Conservation (phyloP, 2,797 vertebrate species). For the Leucoraja ocellata region DNA sequence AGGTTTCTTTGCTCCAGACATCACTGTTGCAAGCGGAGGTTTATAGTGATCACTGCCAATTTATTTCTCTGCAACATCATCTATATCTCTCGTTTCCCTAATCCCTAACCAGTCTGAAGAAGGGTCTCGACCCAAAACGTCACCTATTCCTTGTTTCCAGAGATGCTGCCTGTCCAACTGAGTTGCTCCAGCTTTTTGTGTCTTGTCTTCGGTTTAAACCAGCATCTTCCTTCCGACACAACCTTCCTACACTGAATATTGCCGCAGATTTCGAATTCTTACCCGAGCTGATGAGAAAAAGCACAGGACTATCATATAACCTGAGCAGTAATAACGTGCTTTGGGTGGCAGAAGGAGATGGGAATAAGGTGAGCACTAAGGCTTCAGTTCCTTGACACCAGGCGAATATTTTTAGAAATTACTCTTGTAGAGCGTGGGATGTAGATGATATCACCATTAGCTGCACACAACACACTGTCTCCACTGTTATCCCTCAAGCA, state of each 20-base stretch:
- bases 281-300: neutral
- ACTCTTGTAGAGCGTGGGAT: neutral
- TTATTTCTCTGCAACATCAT: too few species aligned
- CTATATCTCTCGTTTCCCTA: too few species aligned
- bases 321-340: neutral
- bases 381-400: neutral
- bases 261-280: neutral
- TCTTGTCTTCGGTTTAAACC: too few species aligned
- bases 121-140: too few species aligned
- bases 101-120: too few species aligned
- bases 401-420: neutral
- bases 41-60: neutral
- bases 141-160: too few species aligned
- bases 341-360: neutral
- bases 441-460: neutral
- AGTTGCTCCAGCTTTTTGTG: too few species aligned
- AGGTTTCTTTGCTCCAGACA: neutral
- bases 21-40: neutral
- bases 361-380: neutral
- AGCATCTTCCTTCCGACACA: too few species aligned
- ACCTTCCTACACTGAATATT: neutral
- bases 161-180: too few species aligned
- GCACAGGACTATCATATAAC: neutral
- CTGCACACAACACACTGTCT: neutral
- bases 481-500: neutral